Evolutionary conservation across 2,888 invertebrate species (phyloP).

Genomic region (Euspilapteryx auroguttella): DNA sequence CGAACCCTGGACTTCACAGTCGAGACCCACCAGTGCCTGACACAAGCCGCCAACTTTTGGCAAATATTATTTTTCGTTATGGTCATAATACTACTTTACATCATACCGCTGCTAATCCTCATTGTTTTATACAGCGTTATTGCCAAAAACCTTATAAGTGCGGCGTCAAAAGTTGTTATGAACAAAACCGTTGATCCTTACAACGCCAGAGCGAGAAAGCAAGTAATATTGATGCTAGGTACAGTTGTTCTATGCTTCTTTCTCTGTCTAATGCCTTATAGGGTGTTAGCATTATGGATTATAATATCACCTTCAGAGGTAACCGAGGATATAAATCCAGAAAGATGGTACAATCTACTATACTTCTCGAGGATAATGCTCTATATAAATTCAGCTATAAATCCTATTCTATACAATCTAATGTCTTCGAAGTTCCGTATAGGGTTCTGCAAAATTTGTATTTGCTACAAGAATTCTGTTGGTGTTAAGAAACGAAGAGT

Average conservation of each 20-base stretch:
- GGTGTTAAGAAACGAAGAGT: conserved; percentile 36
- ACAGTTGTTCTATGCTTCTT: conserved; percentile 88
- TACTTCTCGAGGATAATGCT: conserved; percentile 86
- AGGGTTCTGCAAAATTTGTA: conserved; percentile 73
- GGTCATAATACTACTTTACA: conserved; percentile 78
- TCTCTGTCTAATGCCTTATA: conserved; percentile 84
- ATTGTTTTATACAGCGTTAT: conserved; percentile 82
- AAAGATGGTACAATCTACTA: conserved; percentile 79
- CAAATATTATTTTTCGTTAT: conserved; percentile 78
- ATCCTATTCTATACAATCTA: conserved; percentile 89
- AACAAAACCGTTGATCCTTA: conserved; percentile 74
- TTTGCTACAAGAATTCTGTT: conserved; percentile 47
- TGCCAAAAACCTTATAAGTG: conserved; percentile 78
- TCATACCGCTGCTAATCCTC: conserved; percentile 77
- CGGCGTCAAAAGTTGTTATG: conserved; percentile 67
- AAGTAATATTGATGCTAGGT: conserved; percentile 85
- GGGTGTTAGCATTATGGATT: conserved; percentile 81
- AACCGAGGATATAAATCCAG: conserved; percentile 69
- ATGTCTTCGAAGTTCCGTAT: conserved; percentile 90
- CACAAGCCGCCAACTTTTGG: conserved; percentile 75
- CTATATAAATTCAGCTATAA: conserved; percentile 87
- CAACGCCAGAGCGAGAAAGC: conserved; percentile 72
- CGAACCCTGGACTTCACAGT: conserved; percentile 69
- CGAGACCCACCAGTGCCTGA: conserved; percentile 74
- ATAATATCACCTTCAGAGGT: conserved; percentile 74